Evolutionary conservation across 2,888 invertebrate species (phyloP).

Genomic region (Emmelina monodactyla): DNA sequence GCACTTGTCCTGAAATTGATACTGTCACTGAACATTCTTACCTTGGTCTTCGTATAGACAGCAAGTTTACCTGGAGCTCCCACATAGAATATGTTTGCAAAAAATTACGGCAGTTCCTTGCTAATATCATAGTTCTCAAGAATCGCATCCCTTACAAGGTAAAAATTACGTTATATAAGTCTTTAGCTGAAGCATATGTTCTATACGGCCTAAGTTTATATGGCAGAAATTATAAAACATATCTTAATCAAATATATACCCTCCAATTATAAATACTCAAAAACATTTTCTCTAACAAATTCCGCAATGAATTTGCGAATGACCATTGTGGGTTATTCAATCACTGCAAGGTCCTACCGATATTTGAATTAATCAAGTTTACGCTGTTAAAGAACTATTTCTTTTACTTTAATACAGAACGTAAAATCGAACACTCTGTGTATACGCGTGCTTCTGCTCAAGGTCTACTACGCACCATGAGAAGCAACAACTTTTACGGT

Average conservation of each 20-base stretch:
- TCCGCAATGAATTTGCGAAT: not conserved
- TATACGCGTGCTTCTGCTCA: not conserved
- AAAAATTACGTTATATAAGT: not conserved
- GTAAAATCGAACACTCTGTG: not conserved
- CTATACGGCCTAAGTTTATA: slow-evolving; percentile 1
- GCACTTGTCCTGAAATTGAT: not conserved
- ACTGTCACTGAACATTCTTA: not conserved
- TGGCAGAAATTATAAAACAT: not conserved
- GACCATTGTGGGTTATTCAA: not conserved
- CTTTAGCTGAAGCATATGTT: slow-evolving; percentile 2
- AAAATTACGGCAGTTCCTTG: slow-evolving; percentile 2
- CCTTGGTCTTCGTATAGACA: not conserved
- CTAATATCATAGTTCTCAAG: slow-evolving; percentile 1
- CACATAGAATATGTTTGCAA: slow-evolving; percentile 2
- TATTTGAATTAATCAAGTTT: not conserved
- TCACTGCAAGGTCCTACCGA: not conserved
- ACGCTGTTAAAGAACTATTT: not conserved
- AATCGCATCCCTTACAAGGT: slow-evolving; percentile 1
- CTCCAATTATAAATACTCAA: too few species aligned
- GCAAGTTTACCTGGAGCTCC: not conserved
- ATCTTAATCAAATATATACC: too few species aligned
- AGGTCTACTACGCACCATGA: too few species aligned
- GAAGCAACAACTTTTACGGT: too few species aligned
- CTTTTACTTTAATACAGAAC: not conserved
- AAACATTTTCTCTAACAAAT: too few species aligned